Conservation (phyloP, 2,797 vertebrate genomes). For the Ispidina picta region DNA sequence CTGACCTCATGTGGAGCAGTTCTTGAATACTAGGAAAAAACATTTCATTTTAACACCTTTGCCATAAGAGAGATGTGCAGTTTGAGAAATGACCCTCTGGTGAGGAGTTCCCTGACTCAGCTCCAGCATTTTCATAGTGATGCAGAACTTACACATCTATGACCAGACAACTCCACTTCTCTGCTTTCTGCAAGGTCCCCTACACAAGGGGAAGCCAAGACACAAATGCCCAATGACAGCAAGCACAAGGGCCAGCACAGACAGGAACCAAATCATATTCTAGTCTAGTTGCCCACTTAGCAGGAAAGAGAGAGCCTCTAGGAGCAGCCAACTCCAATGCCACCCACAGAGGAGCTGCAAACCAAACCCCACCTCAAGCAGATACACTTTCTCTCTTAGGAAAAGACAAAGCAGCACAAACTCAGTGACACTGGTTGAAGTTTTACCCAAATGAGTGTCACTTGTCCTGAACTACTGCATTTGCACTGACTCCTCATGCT, state of each 20-base stretch:
- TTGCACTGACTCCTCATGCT: not conserved
- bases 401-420: not conserved
- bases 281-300: not conserved
- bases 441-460: not conserved
- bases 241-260: not conserved
- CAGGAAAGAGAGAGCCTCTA: not conserved
- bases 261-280: not conserved
- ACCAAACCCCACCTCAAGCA: not conserved
- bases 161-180: not conserved
- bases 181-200: not conserved
- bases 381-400: not conserved
- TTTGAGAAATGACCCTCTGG: not conserved
- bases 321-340: not conserved
- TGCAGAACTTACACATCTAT: not conserved
- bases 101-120: not conserved
- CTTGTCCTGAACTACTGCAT: not conserved
- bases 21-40: not conserved
- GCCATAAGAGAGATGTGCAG: not conserved
- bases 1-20: not conserved
- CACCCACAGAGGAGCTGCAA: not conserved
- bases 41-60: not conserved
- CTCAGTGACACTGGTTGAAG: not conserved
- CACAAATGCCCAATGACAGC: not conserved
- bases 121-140: not conserved
- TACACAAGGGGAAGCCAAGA: not conserved